A percentile compares a stretch with the other conserved stretches of the same genome.
Evolutionary conservation across 1,140 invertebrate genomes (phyloP).

Genomic region (Cherax quadricarinatus): DNA sequence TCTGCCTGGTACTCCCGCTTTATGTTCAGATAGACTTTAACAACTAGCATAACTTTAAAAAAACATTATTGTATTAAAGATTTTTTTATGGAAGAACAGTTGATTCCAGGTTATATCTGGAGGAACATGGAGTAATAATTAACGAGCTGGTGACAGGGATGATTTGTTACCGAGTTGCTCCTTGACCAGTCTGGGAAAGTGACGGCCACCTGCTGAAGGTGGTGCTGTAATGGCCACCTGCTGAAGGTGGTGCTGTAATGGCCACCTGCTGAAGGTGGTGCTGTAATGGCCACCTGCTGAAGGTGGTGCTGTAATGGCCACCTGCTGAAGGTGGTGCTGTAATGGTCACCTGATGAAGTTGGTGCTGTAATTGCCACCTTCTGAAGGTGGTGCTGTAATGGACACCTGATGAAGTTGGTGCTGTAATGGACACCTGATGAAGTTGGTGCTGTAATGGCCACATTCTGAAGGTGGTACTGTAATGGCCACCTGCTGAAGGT

Average conservation of each 20-base stretch:
- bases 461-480: no score
- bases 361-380: neutral
- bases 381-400: neutral
- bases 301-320: no score
- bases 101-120: neutral
- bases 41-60: neutral
- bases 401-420: no score
- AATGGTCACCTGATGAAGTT: no score
- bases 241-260: neutral
- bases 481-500: no score
- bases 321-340: no score
- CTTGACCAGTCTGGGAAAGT: neutral
- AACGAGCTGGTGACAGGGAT: neutral
- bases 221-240: neutral
- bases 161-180: neutral
- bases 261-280: no score
- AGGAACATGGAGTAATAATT: neutral
- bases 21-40: slow-evolving; percentile 9
- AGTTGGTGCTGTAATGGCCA: no score
- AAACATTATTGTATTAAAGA: neutral
- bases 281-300: no score
- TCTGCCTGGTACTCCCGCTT: neutral
- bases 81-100: neutral
- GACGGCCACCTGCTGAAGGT: no score
- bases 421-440: no score